Base-by-base conservation (phyloP, 2,888 invertebrate genomes). In the Acanthosepion esculentum region DNA sequence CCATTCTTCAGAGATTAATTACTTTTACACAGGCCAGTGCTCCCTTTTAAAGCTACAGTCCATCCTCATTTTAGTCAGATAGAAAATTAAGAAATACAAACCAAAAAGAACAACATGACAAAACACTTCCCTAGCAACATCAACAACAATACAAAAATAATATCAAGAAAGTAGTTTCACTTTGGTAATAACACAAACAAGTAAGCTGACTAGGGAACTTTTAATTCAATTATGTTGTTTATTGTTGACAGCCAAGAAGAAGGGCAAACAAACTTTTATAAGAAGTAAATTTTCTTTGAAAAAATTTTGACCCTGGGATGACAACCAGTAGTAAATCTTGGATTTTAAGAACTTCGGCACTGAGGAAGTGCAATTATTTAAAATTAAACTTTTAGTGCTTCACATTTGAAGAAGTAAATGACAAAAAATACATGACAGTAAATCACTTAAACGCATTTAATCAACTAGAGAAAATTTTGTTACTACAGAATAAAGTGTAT, bases 11-110 rank as follows among this genome's bases (percentile, higher is more conserved):
- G 78, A 78, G 78, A 78, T 78, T 78, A 78, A 78, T 78, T 78
- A 78, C 78, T n/a, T 78, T 78, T 41, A n/a, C n/a, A 78, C 78
- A 78, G 78, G 78, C n/a, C 78, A 78, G 78, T 78, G 78, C 78
- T 78, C 78, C 78, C 5, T 78, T 78, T 78, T 78, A 78, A 78
- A 78, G 78, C n/a, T n/a, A 78, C 20, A 33, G 33, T 78, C 78
- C 78, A 78, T 78, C 33, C n/a, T 78, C 78, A 33, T 78, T 78
- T n/a, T 4, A 33, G 33, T 78, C 78, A 33, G 78, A 78, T 20
- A 59, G 59, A 59, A 59, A 78, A 78, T 15, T 15, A 78, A 78
- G 78, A 78, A 78, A 78, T 78, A 78, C 78, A 78, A n/a, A 18
- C n/a, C n/a, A 78, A n/a, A 33, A 78, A 78, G 78, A 78, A 78